Conservation (phyloP, 2,888 invertebrate species). For the Tetranychus piercei region DNA sequence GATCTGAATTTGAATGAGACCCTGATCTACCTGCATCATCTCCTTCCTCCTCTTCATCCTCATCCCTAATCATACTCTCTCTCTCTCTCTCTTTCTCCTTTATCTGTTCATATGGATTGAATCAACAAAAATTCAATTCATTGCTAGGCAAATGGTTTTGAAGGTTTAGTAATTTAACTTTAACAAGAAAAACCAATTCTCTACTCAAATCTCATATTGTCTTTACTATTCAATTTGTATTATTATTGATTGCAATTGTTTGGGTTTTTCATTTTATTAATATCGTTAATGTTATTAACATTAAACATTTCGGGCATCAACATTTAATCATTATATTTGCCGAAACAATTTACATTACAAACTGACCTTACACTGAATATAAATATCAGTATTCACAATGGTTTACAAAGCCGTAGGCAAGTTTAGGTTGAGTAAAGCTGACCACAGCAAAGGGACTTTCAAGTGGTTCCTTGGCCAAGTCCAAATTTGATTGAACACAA, state of each 20-base stretch:
- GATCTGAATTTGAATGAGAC: not conserved
- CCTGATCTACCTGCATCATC: not conserved
- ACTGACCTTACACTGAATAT: not conserved
- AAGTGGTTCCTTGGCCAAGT: not conserved
- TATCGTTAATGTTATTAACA: not conserved
- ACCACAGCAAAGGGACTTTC: not conserved
- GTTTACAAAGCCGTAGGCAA: not conserved
- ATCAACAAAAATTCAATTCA: too few relatives aligned
- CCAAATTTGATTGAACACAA: not conserved
- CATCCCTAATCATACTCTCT: not conserved
- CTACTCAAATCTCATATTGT: too few relatives aligned
- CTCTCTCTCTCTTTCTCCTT: not conserved
- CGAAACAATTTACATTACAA: not conserved
- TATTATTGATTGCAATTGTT: too few relatives aligned
- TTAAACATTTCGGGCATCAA: not conserved
- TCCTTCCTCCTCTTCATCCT: not conserved
- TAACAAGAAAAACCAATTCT: too few relatives aligned
- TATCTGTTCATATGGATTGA: too few relatives aligned
- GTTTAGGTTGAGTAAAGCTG: not conserved
- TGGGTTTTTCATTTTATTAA: too few relatives aligned
- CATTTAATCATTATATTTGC: not conserved
- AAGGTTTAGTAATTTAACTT: too few relatives aligned
- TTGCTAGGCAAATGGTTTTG: too few relatives aligned
- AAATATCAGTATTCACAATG: not conserved
- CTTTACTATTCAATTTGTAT: too few relatives aligned